A percentile compares a stretch with the other conserved stretches of the same genome.
phyloP scores from a whole-genome alignment of 2,113 vertebrate species.

The Willisornis vidua region DNA sequence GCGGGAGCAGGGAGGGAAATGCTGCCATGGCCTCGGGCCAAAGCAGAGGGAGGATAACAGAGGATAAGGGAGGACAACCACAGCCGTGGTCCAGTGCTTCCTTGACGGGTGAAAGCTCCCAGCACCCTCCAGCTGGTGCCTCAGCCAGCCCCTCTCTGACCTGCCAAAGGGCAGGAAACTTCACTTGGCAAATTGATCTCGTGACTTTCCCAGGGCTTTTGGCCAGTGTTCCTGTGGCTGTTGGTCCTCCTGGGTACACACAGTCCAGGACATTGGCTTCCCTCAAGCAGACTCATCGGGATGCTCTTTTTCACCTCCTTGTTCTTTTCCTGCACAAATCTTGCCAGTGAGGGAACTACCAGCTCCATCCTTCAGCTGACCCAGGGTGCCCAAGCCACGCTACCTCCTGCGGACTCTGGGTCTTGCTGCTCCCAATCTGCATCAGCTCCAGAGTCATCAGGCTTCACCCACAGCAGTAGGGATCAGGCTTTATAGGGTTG shows the following conservation, averaged over 20 bases:
- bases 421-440: neutral
- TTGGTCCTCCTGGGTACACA: neutral
- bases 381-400: accelerated
- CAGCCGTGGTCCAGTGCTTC: neutral
- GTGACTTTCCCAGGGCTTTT: neutral
- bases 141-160: neutral
- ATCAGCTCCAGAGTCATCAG: neutral
- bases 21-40: neutral
- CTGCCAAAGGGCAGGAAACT: neutral
- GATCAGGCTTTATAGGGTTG: neutral
- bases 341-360: neutral
- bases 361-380: neutral
- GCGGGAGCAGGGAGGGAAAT: neutral
- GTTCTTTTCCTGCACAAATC: neutral
- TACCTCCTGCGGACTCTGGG: neutral
- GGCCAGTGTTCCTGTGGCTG: accelerated
- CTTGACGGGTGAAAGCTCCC: accelerated
- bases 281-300: neutral
- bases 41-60: neutral
- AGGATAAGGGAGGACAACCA: neutral
- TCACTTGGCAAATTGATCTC: neutral
- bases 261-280: accelerated
- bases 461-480: neutral
- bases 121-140: neutral
- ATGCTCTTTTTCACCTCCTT: neutral